Percentiles rank a stretch among this genome's conserved stretches.
phyloP scores from a whole-genome alignment of 1,140 invertebrate species.

The Neomicropteryx cornuta region DNA sequence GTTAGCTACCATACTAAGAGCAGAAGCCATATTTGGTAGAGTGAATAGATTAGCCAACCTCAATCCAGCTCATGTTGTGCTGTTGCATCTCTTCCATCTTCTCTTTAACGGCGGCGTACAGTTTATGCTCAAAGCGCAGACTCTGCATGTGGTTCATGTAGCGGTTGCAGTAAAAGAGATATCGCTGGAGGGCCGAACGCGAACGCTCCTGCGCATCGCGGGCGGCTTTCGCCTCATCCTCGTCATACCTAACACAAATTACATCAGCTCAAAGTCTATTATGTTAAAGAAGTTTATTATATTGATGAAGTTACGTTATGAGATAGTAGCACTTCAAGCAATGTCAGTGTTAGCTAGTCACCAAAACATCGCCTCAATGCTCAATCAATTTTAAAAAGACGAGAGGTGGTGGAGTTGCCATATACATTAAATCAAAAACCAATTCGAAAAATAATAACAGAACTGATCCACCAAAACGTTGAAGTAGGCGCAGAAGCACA shows the following conservation, averaged over 20 bases:
- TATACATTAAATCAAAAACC: no score
- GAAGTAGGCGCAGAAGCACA: no score
- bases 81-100: conserved; percentile 99
- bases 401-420: no score
- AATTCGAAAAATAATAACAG: no score
- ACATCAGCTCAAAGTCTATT: no score
- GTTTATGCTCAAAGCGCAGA: conserved; percentile 94
- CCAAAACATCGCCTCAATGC: no score
- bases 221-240: conserved; percentile 92
- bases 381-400: no score
- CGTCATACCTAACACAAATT: conserved; percentile 61
- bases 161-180: conserved; percentile 97
- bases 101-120: conserved; percentile 86
- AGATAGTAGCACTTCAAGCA: neutral
- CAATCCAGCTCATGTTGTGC: conserved; percentile 99
- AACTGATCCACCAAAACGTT: no score
- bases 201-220: conserved; percentile 93
- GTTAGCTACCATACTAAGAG: no score
- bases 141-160: conserved; percentile 99
- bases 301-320: no score
- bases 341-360: neutral
- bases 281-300: no score
- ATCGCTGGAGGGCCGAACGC: conserved; percentile 81
- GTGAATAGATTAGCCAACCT: conserved; percentile 50
- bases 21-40: no score